phyloP scores from a whole-genome alignment of 64 coral and sea anemone species.

The Stichodactyla helianthus region DNA sequence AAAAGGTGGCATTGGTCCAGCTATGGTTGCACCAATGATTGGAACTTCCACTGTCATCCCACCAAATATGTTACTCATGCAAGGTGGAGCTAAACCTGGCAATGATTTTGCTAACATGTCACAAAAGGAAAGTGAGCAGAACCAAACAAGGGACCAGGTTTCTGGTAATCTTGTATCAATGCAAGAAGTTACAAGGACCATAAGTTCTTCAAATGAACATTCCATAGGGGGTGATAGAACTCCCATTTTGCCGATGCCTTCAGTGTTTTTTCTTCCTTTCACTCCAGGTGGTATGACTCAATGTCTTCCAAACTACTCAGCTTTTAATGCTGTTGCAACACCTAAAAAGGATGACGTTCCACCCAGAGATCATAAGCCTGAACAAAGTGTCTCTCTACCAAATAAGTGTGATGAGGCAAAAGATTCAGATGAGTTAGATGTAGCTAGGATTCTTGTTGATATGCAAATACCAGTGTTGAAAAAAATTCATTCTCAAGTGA shows the following conservation, averaged over 20 bases:
- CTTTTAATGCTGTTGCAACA: neutral
- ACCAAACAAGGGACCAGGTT: neutral
- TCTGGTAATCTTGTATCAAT: neutral
- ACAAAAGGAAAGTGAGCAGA: neutral
- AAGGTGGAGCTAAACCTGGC: neutral
- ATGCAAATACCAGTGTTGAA: conserved; percentile 56
- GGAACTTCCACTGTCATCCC: neutral
- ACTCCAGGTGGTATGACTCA: neutral
- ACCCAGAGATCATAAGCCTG: neutral
- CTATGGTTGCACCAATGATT: conserved; percentile 3
- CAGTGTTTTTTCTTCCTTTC: conserved; percentile 6
- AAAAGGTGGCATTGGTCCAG: neutral
- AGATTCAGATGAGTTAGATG: conserved; percentile 67
- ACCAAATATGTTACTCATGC: neutral
- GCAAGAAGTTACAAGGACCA: neutral
- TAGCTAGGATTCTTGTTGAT: conserved; percentile 77
- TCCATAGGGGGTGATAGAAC: neutral
- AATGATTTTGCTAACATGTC: neutral
- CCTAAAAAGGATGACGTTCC: neutral
- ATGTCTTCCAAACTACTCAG: conserved; percentile 5
- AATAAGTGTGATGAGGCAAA: neutral
- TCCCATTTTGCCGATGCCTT: neutral
- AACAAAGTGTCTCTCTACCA: neutral
- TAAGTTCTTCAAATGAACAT: neutral
- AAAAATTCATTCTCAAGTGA: neutral